A percentile compares a stretch with the other conserved stretches of the same genome.
These are phyloP conservation scores for Epistrophe grossulariae DNA, from an alignment of 2,888 invertebrate species.

Conservation along the genomic window DNA sequence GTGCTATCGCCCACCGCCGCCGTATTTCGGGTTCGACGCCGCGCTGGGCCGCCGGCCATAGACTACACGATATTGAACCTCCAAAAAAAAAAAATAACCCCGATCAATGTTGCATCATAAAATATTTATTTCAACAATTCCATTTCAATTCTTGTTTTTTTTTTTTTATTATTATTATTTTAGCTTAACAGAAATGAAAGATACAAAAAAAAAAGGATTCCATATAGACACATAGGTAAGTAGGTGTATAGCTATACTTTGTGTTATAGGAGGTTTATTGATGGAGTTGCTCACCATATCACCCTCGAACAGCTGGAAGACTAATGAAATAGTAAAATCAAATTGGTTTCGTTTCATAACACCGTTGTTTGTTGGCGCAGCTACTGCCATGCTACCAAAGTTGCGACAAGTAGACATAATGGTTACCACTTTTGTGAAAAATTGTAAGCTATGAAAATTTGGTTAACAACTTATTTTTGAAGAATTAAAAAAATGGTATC, in stretches of 20 bases:
- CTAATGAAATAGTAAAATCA: constrained; percentile 78
- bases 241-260: neutral
- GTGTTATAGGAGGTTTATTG: neutral
- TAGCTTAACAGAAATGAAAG: neutral
- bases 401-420: neutral
- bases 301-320: neutral
- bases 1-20: neutral
- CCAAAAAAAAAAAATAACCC: neutral
- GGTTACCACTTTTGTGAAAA: neutral
- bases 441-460: neutral
- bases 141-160: constrained; percentile 28
- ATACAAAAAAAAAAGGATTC: constrained; percentile 6
- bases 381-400: neutral
- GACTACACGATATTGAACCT: neutral
- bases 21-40: neutral
- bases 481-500: too few species aligned
- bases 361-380: neutral
- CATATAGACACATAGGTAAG: too few species aligned
- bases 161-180: neutral
- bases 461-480: too few species aligned
- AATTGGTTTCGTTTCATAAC: constrained; percentile 76
- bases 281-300: neutral
- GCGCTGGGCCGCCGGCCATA: neutral
- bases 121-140: constrained; percentile 60
- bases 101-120: constrained; percentile 69